A percentile compares a stretch with the other conserved stretches of the same genome.
Evolutionary conservation across 2,113 vertebrate species (phyloP).

Genomic region (Thamnaconus septentrionalis): DNA sequence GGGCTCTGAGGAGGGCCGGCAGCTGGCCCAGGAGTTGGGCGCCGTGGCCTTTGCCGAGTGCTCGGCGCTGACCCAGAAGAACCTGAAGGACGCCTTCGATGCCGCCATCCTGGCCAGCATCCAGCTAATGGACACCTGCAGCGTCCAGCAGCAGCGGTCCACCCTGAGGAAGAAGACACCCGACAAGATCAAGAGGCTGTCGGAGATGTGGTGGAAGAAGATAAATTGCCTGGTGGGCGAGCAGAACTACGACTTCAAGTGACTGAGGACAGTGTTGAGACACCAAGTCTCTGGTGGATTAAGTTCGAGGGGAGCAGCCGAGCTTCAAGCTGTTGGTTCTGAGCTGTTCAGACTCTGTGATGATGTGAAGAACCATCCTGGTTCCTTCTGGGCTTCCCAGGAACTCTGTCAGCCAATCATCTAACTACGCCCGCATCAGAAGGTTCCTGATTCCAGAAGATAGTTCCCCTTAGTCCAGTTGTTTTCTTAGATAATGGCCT

Average conservation of each 20-base stretch:
- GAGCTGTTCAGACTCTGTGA: no score
- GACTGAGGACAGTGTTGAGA: constrained; percentile 1
- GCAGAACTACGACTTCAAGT: constrained; percentile 54
- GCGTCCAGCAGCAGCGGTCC: constrained; percentile 67
- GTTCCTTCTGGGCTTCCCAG: no score
- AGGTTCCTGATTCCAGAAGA: no score
- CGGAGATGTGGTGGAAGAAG: constrained; percentile 80
- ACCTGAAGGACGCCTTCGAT: constrained; percentile 92
- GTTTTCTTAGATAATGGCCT: no score
- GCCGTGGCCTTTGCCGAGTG: constrained; percentile 81
- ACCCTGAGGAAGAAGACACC: constrained; percentile 67
- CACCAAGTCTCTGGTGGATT: background rate
- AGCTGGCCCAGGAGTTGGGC: constrained; percentile 82
- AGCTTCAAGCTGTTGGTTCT: background rate
- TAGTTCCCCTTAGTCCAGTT: no score
- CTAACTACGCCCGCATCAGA: no score
- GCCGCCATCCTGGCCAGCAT: constrained; percentile 85
- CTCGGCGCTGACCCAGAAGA: constrained; percentile 92
- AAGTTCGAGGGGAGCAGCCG: background rate
- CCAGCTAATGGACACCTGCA: constrained; percentile 68
- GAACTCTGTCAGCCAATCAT: no score
- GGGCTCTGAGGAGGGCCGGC: constrained; percentile 76
- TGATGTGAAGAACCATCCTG: no score
- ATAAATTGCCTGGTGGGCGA: constrained; percentile 71
- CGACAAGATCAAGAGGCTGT: constrained; percentile 73